Base-by-base conservation (phyloP, 2,888 invertebrate genomes). In the Erebia ligea region DNA sequence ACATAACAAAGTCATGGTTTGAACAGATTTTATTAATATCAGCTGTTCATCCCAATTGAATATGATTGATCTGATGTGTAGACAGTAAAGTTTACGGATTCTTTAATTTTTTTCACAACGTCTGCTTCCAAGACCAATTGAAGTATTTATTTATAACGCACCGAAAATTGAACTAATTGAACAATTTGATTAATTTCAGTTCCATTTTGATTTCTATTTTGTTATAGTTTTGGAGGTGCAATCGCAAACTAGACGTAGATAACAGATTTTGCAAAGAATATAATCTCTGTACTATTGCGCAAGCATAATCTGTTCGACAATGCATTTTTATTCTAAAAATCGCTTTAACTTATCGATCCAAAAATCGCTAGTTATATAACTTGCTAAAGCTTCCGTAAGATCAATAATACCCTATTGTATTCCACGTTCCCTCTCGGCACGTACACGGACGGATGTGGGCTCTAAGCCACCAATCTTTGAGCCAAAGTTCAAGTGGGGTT, bases 61-160 rank as follows among this genome's bases (percentile, higher is more conserved):
- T 25, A 25, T 25, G 25, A 25, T 3, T 25, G 25, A 25, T 25
- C 3, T 25, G n/a, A n/a, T 25, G 0, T 25, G 4, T 25, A 25
- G 25, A 15, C 15, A 50, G 5, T 50, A 50, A 50, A 50, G 11
- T 45, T 10, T n/a, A 50, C 50, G 3, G 2, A 25, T 25, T 25
- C 25, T 25, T 25, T 25, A 25, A 50, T 6, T 50, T n/a, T 50
- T 50, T 50, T 13, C 15, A 10, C 3, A n/a, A 50, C n/a, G n/a
- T 50, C 45, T 3, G 50, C 8, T 52, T 61, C 56, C 56, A 65
- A 68, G 65, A 57, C 66, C 70, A 70, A 70, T 73, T 68, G 68
- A 66, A 25, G 25, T 25, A 70, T 74, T 74, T 71, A 72, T 70
- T 72, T 69, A 66, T 68, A 72, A 71, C 61, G 69, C 68, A 70